Conservation (phyloP, 2,113 vertebrate species). For the Columbina picui region DNA sequence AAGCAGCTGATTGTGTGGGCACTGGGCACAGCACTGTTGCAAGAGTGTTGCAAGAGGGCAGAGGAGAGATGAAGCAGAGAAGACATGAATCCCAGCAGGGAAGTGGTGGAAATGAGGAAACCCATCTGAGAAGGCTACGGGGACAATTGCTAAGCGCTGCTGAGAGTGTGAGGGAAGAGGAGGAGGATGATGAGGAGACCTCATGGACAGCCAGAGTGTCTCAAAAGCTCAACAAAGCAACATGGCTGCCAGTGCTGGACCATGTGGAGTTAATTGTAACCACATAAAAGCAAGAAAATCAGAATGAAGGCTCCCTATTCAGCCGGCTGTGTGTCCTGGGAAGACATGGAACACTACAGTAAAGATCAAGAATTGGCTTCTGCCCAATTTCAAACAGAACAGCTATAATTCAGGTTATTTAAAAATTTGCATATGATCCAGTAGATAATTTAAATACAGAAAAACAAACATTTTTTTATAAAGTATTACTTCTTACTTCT, state of each 20-base stretch:
- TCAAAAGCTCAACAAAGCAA: neutral
- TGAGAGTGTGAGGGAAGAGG: neutral
- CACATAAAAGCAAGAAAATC: neutral
- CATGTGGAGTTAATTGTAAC: neutral
- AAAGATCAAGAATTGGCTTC: neutral
- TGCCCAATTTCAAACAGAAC: neutral
- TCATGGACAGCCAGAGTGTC: neutral
- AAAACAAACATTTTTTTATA: neutral
- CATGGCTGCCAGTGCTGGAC: rapidly evolving
- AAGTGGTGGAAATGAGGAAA: neutral
- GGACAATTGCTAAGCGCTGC: neutral
- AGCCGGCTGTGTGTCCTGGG: neutral
- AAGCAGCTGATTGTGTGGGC: neutral
- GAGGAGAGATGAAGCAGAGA: neutral
- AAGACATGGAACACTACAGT: neutral
- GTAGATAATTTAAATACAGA: neutral
- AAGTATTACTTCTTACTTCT: neutral
- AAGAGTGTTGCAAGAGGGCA: neutral
- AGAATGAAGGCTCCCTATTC: neutral
- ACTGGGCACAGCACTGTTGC: neutral
- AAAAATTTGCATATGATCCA: neutral
- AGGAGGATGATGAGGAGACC: neutral
- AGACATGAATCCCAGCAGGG: rapidly evolving
- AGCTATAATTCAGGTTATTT: neutral
- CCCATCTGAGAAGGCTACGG: rapidly evolving